A percentile compares a stretch with the other conserved stretches of the same genome.
phyloP scores from a whole-genome alignment of 2,888 invertebrate species.

The Frankliniella fusca region DNA sequence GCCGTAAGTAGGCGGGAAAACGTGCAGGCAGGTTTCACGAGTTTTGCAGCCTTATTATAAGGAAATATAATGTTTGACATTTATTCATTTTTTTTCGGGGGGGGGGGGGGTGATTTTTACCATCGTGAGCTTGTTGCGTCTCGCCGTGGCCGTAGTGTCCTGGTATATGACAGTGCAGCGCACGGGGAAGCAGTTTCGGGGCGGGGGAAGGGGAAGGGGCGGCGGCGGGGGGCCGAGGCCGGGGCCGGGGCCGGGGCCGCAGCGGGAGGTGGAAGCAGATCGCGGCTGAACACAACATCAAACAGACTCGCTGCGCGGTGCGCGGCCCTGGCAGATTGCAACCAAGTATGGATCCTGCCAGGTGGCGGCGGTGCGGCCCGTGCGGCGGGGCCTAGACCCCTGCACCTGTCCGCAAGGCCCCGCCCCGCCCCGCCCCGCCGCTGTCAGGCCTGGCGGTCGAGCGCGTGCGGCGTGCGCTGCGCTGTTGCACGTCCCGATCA shows the following conservation, averaged over 20 bases:
- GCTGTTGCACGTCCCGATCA: neutral
- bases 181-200: neutral
- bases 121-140: too few species aligned
- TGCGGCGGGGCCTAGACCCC: neutral
- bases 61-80: too few species aligned
- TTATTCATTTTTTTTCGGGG: too few species aligned
- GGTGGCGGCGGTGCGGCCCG: neutral
- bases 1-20: too few species aligned
- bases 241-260: neutral
- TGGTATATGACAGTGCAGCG: neutral
- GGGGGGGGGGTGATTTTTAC: too few species aligned
- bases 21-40: too few species aligned
- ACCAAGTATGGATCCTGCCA: conserved; percentile 20
- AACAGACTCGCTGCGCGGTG: neutral
- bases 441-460: neutral
- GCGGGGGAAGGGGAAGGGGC: neutral
- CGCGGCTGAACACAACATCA: neutral
- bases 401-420: neutral
- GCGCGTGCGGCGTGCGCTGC: neutral
- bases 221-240: neutral
- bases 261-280: neutral
- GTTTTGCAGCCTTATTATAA: too few species aligned
- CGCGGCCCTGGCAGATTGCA: conserved; percentile 6
- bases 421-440: too few species aligned
- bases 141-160: too few species aligned